A percentile compares a stretch with the other conserved stretches of the same genome.
These are phyloP conservation scores for Aviceda subcristata DNA, from an alignment of 2,113 vertebrate species.

Conservation along the genomic window DNA sequence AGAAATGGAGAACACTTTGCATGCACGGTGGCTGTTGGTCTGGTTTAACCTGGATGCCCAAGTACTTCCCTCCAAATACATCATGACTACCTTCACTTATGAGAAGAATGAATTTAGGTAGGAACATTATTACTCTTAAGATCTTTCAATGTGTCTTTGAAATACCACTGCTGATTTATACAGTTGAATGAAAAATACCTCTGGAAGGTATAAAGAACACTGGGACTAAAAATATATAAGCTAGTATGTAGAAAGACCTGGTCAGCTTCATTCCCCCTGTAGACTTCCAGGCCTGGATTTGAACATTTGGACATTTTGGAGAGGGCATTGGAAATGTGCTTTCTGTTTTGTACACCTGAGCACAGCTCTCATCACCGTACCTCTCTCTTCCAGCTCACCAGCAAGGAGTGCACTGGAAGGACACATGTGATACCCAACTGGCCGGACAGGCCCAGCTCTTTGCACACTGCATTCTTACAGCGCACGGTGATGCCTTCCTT, in stretches of 20 bases:
- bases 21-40: neutral
- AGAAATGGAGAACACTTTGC: neutral
- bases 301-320: neutral
- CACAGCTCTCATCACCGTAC: accelerated
- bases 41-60: neutral
- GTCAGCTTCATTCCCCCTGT: neutral
- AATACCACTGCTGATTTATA: neutral
- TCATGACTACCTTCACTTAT: neutral
- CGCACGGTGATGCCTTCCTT: accelerated
- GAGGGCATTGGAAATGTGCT: neutral
- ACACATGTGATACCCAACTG: accelerated
- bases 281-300: neutral
- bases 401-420: neutral
- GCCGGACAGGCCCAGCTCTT: neutral
- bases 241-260: accelerated
- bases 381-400: neutral
- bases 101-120: neutral
- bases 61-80: neutral
- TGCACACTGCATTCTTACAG: neutral
- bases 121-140: neutral
- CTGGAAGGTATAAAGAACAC: neutral
- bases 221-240: neutral
- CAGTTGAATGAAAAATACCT: neutral
- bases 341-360: neutral
- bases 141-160: neutral